Evolutionary conservation across 2,113 vertebrate genomes (phyloP), one percentile per base, ranked within the genome.

Genomic region (Gasterosteus nipponicus): DNA sequence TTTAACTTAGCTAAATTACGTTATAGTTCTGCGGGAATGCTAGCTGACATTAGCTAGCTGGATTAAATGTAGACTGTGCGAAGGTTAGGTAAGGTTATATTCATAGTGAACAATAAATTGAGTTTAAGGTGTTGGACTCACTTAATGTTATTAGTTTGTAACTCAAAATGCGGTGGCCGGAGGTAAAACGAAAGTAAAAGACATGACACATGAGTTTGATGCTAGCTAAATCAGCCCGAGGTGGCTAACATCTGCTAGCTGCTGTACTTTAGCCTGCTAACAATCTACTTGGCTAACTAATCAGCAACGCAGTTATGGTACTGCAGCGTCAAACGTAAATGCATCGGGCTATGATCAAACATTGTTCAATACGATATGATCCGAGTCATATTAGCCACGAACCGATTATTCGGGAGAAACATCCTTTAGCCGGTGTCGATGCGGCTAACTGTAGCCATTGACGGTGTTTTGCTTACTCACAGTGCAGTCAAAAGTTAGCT

Each of bases 401-500:
- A 7, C 0, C 0, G 12, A 35, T 62, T 75, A 2, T 69, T 22
- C 42, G n/a, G n/a, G 18, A 1, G 7, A 5, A 1, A 19, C 7
- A 0, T 26, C 1, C 12, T 35, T 68, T 19, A 71, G 22, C 42
- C 49, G 42, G 29, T 15, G 59, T 49, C 26, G 26, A 1, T 0
- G 26, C 15, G 2, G 78, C 82, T 75, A 81, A 67, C 41, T 38
- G 35, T 38, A 87, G 58, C 35, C 31, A 7, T 29, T 26, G 31
- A 22, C 9, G 46, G 35, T 86, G 89, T 91, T 93, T 87, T 93
- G 92, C 92, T 93, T 93, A 93, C 92, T 93, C 92, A 93, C 90
- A 91, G 80, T 69, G 70, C 56, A 73, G 44, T 47, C 39, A 46
- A 5, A 70, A 68, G 60, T 64, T 88, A 86, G 86, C 89, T 76